A percentile compares a stretch with the other conserved stretches of the same genome.
Conservation (phyloP, 2,113 vertebrate genomes). For the Procapra przewalskii region DNA sequence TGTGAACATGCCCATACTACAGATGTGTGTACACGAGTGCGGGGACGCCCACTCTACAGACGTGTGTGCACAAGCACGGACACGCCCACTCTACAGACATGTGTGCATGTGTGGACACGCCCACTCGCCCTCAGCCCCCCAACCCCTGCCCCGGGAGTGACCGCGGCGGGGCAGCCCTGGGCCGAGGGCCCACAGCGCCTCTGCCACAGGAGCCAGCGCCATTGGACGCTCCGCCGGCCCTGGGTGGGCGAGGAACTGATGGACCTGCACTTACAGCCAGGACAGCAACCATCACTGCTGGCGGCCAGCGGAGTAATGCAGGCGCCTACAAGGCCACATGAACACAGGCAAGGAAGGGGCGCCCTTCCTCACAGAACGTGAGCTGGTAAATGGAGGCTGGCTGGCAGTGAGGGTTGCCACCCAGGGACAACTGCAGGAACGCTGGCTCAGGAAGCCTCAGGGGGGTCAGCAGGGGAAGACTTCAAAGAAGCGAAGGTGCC, state of each 20-base stretch:
- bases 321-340: not conserved
- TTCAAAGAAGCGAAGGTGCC: not conserved
- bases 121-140: fast-evolving
- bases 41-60: not conserved
- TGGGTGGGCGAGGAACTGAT: not conserved
- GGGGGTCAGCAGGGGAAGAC: fast-evolving
- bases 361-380: not conserved
- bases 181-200: fast-evolving
- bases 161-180: not conserved
- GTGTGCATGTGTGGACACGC: not conserved
- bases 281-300: not conserved
- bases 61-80: fast-evolving
- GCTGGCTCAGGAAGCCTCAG: fast-evolving
- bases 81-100: fast-evolving
- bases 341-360: not conserved
- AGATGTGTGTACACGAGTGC: fast-evolving
- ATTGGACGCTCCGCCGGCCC: fast-evolving
- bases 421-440: not conserved
- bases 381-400: fast-evolving
- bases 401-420: not conserved
- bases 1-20: fast-evolving
- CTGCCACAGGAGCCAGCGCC: fast-evolving
- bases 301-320: fast-evolving
- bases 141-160: not conserved
- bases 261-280: not conserved